These are phyloP conservation scores for Danaus chrysippus DNA, from an alignment of 2,888 invertebrate genomes.

Conservation along the genomic window DNA sequence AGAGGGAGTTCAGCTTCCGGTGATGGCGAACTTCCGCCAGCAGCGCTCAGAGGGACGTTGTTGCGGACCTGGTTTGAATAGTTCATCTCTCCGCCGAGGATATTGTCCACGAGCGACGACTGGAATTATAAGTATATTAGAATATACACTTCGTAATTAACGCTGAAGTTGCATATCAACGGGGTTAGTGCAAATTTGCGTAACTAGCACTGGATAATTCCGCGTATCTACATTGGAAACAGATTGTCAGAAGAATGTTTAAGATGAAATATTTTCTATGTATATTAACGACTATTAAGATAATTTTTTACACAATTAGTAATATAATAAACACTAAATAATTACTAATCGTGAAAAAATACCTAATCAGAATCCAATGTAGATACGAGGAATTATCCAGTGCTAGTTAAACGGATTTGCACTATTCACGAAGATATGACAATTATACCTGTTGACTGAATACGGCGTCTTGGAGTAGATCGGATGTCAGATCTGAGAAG, in stretches of 20 bases:
- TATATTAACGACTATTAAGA: too few species aligned
- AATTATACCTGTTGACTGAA: constrained; percentile 51
- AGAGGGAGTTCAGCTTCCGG: constrained; percentile 48
- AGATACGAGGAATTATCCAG: too few species aligned
- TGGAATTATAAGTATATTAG: constrained; percentile 30
- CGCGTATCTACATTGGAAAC: too few species aligned
- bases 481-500: constrained; percentile 50
- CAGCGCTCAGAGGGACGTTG: constrained; percentile 56
- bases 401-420: too few species aligned
- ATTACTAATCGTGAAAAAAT: too few species aligned
- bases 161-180: too few species aligned
- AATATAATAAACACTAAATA: not conserved
- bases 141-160: not conserved
- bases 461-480: constrained; percentile 51
- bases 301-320: not conserved
- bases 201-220: too few species aligned
- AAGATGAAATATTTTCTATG: too few species aligned
- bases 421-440: too few species aligned
- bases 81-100: constrained; percentile 43
- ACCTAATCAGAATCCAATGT: too few species aligned
- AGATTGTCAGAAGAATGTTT: too few species aligned
- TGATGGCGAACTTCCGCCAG: constrained; percentile 38
- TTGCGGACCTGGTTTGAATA: constrained; percentile 49
- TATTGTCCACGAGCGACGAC: constrained; percentile 51
- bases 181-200: too few species aligned